These are phyloP conservation scores for Drosophila sproati DNA, from an alignment of 1,140 invertebrate genomes.

Conservation along the genomic window DNA sequence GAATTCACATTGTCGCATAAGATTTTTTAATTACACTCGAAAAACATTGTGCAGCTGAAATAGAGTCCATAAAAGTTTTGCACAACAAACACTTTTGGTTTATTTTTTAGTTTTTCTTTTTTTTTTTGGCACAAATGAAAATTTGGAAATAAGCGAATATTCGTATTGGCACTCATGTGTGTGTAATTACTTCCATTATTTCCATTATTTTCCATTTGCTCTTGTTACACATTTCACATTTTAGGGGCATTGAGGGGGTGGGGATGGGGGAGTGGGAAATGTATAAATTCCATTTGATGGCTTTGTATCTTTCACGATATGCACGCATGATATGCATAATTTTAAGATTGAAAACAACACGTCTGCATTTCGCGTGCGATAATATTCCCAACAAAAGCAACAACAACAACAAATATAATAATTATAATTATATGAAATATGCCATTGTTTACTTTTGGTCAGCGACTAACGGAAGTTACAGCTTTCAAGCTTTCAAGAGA, in stretches of 20 bases:
- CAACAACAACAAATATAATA: background rate
- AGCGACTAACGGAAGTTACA: conserved; percentile 70
- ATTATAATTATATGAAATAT: conserved; percentile 28
- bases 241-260: background rate
- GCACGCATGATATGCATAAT: conserved; percentile 32
- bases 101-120: too few species aligned
- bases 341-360: conserved; percentile 42
- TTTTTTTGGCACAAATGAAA: conserved; percentile 37
- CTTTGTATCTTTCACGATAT: conserved; percentile 35
- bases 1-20: background rate
- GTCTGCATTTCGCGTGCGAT: conserved; percentile 39
- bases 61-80: conserved; percentile 26
- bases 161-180: background rate
- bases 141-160: conserved; percentile 19
- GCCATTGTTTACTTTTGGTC: conserved; percentile 68
- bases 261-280: too few species aligned
- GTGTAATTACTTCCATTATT: conserved; percentile 2
- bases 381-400: conserved; percentile 3
- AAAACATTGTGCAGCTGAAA: conserved; percentile 7
- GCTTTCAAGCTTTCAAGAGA: conserved; percentile 16
- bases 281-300: conserved; percentile 26
- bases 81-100: conserved; percentile 15
- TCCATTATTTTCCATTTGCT: background rate
- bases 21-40: conserved; percentile 1
- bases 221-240: background rate